Base-by-base conservation (phyloP, 2,797 vertebrate genomes). In the Neostethus bicornis region DNA sequence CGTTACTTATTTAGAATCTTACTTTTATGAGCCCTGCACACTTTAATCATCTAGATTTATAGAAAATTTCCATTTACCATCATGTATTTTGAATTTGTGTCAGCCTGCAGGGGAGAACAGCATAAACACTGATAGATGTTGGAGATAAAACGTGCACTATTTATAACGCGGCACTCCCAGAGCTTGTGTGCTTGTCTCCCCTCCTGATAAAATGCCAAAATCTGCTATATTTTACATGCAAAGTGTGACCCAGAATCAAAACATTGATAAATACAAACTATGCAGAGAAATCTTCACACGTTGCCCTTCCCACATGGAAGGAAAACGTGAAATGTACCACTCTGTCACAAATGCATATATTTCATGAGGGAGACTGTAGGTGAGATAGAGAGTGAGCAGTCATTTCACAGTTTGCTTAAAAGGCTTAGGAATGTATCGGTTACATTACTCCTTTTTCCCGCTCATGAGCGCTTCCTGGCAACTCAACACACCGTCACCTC, bases 391-490 rank as follows among this genome's bases (percentile, higher is more conserved):
- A 64, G 73, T 19, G 57, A 43, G 21, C 42, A 83, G 89, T 85
- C 85, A 91, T 92, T 92, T 93, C 91, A 92, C 92, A 93, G 90
- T 93, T 93, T 92, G 89, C 83, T 91, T 66, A 61, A 82, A 89
- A 79, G 75, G 53, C 85, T 68, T 75, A 85, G 89, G 92, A 92
- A 93, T 92, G 89, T 80, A 61, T 83, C 46, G 42, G 54, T 80
- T 79, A 79, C 73, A 70, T 74, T 64, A 60, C 63, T 61, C 59
- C 63, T 70, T 77, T n/a, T 71, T 52, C 49, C 60, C 73, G 68
- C 74, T 70, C 31, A 21, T n/a, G 52, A 49, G 61, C 48, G 50
- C 57, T 75, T 84, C 66, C 76, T 34, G 67, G 69, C 72, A 77
- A 65, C 69, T 66, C 67, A 41, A 21, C 47, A 25, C 20, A 9